phyloP scores from a whole-genome alignment of 2,888 invertebrate species.

The Aproaerema taeniolella region DNA sequence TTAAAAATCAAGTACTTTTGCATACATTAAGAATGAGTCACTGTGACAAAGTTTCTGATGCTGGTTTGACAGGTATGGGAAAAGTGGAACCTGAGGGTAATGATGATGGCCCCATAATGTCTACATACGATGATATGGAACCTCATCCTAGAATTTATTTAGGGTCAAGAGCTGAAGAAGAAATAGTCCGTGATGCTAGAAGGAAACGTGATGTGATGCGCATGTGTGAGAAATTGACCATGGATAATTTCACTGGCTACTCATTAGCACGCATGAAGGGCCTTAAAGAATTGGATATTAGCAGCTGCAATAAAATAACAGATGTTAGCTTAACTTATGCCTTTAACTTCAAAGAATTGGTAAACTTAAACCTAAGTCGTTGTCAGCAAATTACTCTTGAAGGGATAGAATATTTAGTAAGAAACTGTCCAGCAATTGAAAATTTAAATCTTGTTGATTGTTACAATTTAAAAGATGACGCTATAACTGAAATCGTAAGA shows the following conservation, averaged over 20 bases:
- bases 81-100: slow-evolving; percentile 50
- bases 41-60: slow-evolving; percentile 83
- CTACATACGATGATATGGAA: slow-evolving; percentile 39
- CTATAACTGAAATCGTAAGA: slow-evolving; percentile 53
- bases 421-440: slow-evolving; percentile 83
- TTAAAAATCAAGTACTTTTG: slow-evolving; percentile 78
- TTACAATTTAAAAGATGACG: slow-evolving; percentile 82
- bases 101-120: slow-evolving; percentile 50
- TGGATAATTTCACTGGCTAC: slow-evolving; percentile 60
- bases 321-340: slow-evolving; percentile 84
- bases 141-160: slow-evolving; percentile 69
- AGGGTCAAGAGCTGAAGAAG: slow-evolving; percentile 82
- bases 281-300: slow-evolving; percentile 79
- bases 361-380: slow-evolving; percentile 79
- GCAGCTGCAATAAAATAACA: slow-evolving; percentile 83
- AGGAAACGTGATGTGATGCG: slow-evolving; percentile 80
- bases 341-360: slow-evolving; percentile 81
- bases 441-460: slow-evolving; percentile 82
- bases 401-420: slow-evolving; percentile 80
- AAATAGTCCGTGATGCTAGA: slow-evolving; percentile 81
- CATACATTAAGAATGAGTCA: slow-evolving; percentile 79
- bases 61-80: slow-evolving; percentile 83
- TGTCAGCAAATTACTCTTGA: slow-evolving; percentile 83
- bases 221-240: slow-evolving; percentile 75
- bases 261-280: slow-evolving; percentile 74